These are phyloP conservation scores for Phalacrocorax aristotelis DNA, from an alignment of 2,113 vertebrate genomes.

Conservation along the genomic window DNA sequence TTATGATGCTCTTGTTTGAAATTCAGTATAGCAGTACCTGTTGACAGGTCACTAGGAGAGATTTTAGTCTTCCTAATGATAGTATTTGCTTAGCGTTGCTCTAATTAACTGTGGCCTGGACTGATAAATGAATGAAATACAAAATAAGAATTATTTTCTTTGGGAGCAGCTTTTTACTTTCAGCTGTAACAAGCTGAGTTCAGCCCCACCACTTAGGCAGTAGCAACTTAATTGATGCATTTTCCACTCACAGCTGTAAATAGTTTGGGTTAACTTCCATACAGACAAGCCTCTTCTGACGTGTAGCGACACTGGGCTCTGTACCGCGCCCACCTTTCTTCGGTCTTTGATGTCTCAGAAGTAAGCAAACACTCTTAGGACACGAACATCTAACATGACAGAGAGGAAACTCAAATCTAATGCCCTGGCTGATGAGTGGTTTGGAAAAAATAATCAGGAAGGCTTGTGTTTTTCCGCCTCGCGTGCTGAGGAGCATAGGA, in stretches of 20 bases:
- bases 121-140: background rate
- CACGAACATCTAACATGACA: background rate
- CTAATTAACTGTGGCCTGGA: background rate
- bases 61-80: background rate
- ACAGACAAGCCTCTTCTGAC: background rate
- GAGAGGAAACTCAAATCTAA: background rate
- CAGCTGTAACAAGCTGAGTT: background rate
- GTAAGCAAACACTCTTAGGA: background rate
- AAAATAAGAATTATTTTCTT: background rate
- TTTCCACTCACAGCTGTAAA: background rate
- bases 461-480: too few relatives aligned
- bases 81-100: background rate
- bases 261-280: background rate
- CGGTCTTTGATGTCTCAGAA: background rate
- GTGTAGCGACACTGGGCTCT: accelerated
- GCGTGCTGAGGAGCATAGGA: background rate
- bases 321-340: too few relatives aligned
- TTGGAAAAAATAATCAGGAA: background rate
- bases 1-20: background rate
- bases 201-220: background rate
- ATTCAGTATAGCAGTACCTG: too few relatives aligned
- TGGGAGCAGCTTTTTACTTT: background rate
- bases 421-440: background rate
- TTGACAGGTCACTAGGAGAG: background rate
- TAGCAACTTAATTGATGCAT: accelerated